A percentile compares a stretch with the other conserved stretches of the same genome.
Conservation (phyloP, 2,797 vertebrate genomes). For the Synaphobranchus kaupii region DNA sequence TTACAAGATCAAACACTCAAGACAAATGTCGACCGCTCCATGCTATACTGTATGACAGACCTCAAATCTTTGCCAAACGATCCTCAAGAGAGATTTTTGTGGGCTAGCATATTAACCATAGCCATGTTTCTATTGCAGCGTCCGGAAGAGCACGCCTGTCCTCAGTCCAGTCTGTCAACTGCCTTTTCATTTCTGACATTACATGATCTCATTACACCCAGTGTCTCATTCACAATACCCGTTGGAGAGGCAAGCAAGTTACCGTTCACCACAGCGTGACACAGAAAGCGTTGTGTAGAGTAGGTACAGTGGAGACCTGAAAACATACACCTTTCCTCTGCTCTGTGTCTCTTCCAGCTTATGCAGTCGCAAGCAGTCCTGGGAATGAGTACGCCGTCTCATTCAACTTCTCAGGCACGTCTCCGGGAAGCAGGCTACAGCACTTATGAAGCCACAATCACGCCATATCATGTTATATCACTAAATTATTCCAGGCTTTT, state of each 20-base stretch:
- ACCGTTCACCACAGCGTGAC: background rate
- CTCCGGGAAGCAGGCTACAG: slow-evolving; percentile 22
- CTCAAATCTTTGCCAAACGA: background rate
- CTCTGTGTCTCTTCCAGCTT: background rate
- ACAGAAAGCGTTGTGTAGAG: background rate
- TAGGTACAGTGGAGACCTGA: background rate
- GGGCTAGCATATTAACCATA: background rate
- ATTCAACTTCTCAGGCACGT: slow-evolving; percentile 43
- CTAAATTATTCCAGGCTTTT: background rate
- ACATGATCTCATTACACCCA: background rate
- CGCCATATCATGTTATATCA: background rate
- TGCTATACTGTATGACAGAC: background rate
- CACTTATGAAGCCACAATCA: slow-evolving; percentile 29
- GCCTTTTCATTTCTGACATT: background rate
- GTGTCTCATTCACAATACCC: background rate
- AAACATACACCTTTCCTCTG: background rate
- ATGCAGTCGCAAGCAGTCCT: background rate
- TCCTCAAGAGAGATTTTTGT: background rate
- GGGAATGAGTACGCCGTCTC: slow-evolving; percentile 41
- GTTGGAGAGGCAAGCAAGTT: background rate
- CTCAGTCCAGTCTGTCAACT: background rate
- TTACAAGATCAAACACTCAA: background rate
- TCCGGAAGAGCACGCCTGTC: background rate
- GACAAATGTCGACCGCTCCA: background rate
- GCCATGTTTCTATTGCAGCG: background rate